Conservation (phyloP, 2,113 vertebrate species). For the Lichenostomus cassidix region DNA sequence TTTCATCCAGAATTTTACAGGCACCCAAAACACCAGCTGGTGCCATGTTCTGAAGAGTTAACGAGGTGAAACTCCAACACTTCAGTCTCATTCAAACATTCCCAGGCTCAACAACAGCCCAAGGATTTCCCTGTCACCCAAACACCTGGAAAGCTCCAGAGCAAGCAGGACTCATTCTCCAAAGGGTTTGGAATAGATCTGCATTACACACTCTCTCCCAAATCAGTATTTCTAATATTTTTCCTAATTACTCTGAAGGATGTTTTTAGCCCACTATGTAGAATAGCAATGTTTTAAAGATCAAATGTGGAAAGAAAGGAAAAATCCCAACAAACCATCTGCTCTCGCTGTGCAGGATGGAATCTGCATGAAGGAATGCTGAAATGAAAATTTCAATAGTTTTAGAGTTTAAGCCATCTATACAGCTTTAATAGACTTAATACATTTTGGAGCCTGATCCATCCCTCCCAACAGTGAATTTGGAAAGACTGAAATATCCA, state of each 20-base stretch:
- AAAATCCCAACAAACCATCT: not conserved
- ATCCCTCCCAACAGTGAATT: not conserved
- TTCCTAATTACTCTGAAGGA: not conserved
- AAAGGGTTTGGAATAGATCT: not conserved
- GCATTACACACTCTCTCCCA: not conserved
- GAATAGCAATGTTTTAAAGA: not conserved
- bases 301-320: not conserved
- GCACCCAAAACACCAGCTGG: conserved; percentile 57
- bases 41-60: not conserved
- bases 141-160: not conserved
- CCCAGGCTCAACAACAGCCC: not conserved
- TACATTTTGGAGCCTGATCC: not conserved
- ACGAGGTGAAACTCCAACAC: conserved; percentile 26
- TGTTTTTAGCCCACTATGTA: not conserved
- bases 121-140: not conserved
- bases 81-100: not conserved
- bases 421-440: not conserved
- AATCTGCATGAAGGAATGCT: not conserved
- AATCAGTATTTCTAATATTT: not conserved
- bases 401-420: not conserved
- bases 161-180: not conserved
- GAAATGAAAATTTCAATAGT: not conserved
- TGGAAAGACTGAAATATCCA: not conserved
- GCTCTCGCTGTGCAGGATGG: not conserved
- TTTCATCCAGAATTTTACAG: conserved; percentile 50